phyloP scores from a whole-genome alignment of 2,888 invertebrate species.

The Mesopsocus fuscifrons region DNA sequence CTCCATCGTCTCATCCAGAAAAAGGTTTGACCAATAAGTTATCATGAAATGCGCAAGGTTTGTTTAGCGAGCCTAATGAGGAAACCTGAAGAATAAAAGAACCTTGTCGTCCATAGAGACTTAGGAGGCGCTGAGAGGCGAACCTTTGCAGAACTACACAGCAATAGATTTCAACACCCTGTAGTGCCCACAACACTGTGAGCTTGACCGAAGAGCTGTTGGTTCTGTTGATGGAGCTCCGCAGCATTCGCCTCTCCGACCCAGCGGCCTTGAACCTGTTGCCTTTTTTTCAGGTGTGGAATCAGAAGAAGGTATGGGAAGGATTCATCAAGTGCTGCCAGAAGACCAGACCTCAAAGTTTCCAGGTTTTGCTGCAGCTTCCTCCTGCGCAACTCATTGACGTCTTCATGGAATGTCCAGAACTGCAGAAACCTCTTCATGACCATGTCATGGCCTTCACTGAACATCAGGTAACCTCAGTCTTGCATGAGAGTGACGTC shows the following conservation, averaged over 20 bases:
- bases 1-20: conserved; percentile 73
- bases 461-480: conserved; percentile 36
- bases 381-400: conserved; percentile 52
- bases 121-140: too few relatives aligned
- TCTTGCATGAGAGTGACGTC: too few relatives aligned
- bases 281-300: conserved; percentile 85
- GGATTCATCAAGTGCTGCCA: conserved; percentile 94
- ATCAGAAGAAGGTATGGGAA: conserved; percentile 91
- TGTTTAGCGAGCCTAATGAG: too few relatives aligned
- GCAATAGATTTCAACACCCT: too few relatives aligned
- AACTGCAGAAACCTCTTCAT: conserved; percentile 44
- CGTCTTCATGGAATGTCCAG: conserved; percentile 51
- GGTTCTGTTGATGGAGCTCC: too few relatives aligned
- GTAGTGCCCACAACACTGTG: too few relatives aligned
- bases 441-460: conserved; percentile 50
- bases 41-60: conserved; percentile 5
- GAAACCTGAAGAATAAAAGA: too few relatives aligned
- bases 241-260: too few relatives aligned
- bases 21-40: conserved; percentile 45
- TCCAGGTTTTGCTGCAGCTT: conserved; percentile 58
- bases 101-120: too few relatives aligned
- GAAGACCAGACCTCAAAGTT: conserved; percentile 69
- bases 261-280: too few relatives aligned
- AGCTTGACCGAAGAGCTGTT: too few relatives aligned
- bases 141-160: too few relatives aligned